Conservation (phyloP, 2,888 invertebrate species). For the Tillus elongatus region DNA sequence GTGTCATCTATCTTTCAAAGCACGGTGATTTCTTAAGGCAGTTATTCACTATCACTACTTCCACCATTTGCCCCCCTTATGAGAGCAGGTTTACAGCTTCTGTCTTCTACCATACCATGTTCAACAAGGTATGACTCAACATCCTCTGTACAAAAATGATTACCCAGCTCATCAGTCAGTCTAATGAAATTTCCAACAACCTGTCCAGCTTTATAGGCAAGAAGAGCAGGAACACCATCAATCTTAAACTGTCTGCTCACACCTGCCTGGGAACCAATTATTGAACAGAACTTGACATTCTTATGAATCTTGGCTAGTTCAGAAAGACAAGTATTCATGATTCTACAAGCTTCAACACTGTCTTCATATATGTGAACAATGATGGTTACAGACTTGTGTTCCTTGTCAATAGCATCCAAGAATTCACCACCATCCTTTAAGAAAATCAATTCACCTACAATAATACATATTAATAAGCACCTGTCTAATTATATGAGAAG, state of each 20-base stretch:
- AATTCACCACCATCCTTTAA: conserved; percentile 68
- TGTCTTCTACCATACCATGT: conserved; percentile 69
- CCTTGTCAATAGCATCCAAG: conserved; percentile 79
- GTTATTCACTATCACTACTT: conserved; percentile 39
- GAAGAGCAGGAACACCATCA: conserved; percentile 82
- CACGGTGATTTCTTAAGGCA: no score
- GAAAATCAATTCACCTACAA: conserved; percentile 47
- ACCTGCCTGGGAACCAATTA: conserved; percentile 71
- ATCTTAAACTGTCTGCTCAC: conserved; percentile 77
- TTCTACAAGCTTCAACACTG: conserved; percentile 55
- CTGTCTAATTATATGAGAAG: no score
- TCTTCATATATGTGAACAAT: conserved; percentile 84
- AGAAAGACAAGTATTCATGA: conserved; percentile 77
- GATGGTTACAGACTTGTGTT: conserved; percentile 71
- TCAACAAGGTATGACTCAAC: conserved; percentile 86
- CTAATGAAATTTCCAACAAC: conserved; percentile 89
- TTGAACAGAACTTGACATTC: conserved; percentile 81
- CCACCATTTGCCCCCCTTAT: conserved; percentile 34
- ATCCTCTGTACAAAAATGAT: conserved; percentile 83
- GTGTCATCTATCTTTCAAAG: no score
- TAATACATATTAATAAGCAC: conserved; percentile 9
- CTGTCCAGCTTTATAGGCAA: conserved; percentile 84
- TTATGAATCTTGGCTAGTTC: conserved; percentile 70
- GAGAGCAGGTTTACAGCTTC: conserved; percentile 48
- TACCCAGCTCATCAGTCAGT: conserved; percentile 77